Conservation (phyloP, 53 echinoderm and acorn worm species). For the Antedon mediterranea region DNA sequence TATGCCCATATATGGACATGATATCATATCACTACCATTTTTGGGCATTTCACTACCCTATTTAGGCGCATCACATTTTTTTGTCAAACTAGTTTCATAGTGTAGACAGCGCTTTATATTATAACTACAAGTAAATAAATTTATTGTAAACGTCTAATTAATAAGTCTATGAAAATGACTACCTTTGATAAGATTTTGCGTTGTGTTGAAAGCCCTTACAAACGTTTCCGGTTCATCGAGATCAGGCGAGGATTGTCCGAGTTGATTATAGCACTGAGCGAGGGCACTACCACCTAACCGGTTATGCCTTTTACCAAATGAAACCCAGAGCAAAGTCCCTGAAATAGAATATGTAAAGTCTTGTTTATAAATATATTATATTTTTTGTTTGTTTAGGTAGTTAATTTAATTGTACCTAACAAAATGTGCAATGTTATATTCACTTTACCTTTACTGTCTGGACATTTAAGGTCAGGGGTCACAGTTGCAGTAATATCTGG, state of each 20-base stretch:
- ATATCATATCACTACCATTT: no score
- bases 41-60: no score
- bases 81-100: no score
- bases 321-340: conserved; percentile 65
- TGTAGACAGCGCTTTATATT: no score
- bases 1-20: no score
- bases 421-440: neutral
- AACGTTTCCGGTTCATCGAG: conserved; percentile 40
- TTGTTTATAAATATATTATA: no score
- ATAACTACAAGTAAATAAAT: no score
- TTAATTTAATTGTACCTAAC: neutral
- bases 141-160: no score
- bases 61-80: no score
- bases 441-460: conserved; percentile 53
- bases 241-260: conserved; percentile 67
- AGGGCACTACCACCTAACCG: conserved; percentile 83
- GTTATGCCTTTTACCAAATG: conserved; percentile 51
- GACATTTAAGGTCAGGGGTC: conserved; percentile 89
- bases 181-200: conserved; percentile 62
- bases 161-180: neutral
- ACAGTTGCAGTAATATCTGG: conserved; percentile 82
- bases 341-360: neutral
- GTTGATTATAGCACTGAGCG: conserved; percentile 86
- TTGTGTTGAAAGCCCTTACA: conserved; percentile 55
- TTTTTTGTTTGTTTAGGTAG: no score